These are phyloP conservation scores for Aplochiton taeniatus DNA, from an alignment of 2,797 vertebrate species.

Conservation along the genomic window DNA sequence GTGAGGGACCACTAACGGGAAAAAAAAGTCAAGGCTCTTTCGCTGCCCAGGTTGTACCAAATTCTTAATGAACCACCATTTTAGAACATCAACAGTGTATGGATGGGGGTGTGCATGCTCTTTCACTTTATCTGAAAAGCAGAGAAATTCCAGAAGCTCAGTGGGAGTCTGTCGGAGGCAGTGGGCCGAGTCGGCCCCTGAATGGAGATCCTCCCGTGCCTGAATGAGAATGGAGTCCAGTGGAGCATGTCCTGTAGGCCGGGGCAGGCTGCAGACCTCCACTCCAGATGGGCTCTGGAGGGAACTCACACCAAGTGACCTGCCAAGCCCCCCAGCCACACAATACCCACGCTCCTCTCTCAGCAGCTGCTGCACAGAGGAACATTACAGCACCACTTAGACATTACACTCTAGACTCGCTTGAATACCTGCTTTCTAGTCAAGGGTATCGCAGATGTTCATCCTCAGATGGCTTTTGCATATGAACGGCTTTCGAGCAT, in stretches of 20 bases:
- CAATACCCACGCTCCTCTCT: constrained; percentile 55
- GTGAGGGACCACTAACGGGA: constrained; percentile 27
- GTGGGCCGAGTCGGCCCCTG: constrained; percentile 68
- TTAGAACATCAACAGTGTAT: constrained; percentile 21
- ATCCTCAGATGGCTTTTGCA: constrained; percentile 53
- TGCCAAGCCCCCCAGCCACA: constrained; percentile 45
- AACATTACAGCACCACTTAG: constrained; percentile 53
- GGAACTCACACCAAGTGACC: constrained; percentile 64
- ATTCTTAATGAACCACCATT: constrained; percentile 44
- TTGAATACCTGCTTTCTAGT: constrained; percentile 64
- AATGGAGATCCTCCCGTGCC: constrained; percentile 64
- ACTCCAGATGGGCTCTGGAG: constrained; percentile 68
- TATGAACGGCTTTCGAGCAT: constrained; percentile 50
- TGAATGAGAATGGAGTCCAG: constrained; percentile 68
- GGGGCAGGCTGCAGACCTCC: constrained; percentile 46
- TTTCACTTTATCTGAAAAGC: constrained; percentile 61
- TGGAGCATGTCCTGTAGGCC: constrained; percentile 68
- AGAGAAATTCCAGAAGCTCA: constrained; percentile 66
- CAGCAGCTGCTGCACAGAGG: constrained; percentile 62
- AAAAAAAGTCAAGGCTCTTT: constrained; percentile 42
- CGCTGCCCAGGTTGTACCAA: constrained; percentile 29
- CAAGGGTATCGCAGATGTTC: constrained; percentile 62
- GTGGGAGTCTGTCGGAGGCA: constrained; percentile 72
- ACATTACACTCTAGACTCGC: constrained; percentile 52
- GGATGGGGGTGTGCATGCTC: constrained; percentile 23